Conservation (phyloP, 2,797 vertebrate species). For the Synaphobranchus kaupii region DNA sequence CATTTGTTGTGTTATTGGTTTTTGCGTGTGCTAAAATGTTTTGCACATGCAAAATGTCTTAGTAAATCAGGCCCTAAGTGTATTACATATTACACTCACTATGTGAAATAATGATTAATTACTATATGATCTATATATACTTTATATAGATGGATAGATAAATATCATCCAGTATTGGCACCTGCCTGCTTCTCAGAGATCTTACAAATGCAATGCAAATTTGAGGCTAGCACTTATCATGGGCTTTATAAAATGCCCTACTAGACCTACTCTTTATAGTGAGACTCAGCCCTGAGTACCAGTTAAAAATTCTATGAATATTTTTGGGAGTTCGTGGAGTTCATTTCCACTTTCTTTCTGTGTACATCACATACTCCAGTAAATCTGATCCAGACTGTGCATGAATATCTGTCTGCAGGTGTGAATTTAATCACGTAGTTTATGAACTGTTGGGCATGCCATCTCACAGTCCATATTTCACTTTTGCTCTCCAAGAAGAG, state of each 20-base stretch:
- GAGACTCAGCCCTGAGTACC: neutral
- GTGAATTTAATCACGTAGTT: neutral
- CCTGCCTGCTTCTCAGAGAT: neutral
- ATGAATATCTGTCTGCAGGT: slow-evolving; percentile 2
- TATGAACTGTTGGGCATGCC: neutral
- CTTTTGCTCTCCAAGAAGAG: neutral
- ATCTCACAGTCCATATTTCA: neutral
- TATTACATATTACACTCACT: neutral
- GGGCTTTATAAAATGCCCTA: neutral
- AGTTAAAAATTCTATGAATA: slow-evolving; percentile 4
- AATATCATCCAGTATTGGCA: neutral
- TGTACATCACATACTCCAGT: neutral
- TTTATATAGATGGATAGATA: neutral
- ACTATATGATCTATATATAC: neutral
- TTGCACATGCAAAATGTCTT: too few relatives aligned
- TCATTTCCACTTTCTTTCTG: neutral
- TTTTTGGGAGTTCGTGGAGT: neutral
- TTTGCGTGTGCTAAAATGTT: too few relatives aligned
- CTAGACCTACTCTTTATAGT: neutral
- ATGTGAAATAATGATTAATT: neutral
- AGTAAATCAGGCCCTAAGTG: too few relatives aligned
- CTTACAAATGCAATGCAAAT: neutral
- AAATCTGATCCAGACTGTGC: neutral
- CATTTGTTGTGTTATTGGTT: too few relatives aligned
- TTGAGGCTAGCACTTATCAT: neutral